phyloP scores from a whole-genome alignment of 1,140 invertebrate species.

The Sinonovacula constricta region DNA sequence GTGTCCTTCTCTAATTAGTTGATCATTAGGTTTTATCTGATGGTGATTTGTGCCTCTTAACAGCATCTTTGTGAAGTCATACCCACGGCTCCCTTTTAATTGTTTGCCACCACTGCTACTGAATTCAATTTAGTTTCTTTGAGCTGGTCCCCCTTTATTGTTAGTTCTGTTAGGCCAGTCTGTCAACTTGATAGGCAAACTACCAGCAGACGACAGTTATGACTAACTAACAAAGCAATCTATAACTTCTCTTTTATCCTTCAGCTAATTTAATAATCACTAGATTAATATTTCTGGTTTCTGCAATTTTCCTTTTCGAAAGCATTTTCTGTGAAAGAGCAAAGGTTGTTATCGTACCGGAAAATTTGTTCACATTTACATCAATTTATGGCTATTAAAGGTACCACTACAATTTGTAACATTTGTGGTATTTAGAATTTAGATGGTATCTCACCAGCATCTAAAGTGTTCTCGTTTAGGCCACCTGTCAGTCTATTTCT shows the following conservation, averaged over 20 bases:
- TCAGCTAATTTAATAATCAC: slow-evolving; percentile 18
- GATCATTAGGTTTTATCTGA: no score
- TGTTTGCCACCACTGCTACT: no score
- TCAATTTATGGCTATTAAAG: slow-evolving; percentile 14
- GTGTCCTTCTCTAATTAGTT: no score
- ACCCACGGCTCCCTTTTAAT: no score
- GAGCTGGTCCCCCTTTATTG: no score
- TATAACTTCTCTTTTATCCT: background rate
- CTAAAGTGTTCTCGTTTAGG: slow-evolving; percentile 29
- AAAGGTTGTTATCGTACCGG: slow-evolving; percentile 18
- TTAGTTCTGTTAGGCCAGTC: no score
- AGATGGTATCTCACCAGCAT: slow-evolving; percentile 6
- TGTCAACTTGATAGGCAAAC: background rate
- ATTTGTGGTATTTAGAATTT: slow-evolving; percentile 20
- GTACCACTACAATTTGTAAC: slow-evolving; percentile 28
- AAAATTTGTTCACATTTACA: slow-evolving; percentile 27
- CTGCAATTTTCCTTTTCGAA: background rate
- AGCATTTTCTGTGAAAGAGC: slow-evolving; percentile 9
- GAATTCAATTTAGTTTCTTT: no score
- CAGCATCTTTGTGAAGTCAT: no score
- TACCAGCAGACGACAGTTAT: background rate
- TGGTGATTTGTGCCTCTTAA: no score
- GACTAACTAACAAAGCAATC: background rate
- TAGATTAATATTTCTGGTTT: slow-evolving; percentile 11
- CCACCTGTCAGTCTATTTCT: slow-evolving; percentile 37